Base-by-base conservation (phyloP, 2,113 vertebrate species). In the Zeus faber region DNA sequence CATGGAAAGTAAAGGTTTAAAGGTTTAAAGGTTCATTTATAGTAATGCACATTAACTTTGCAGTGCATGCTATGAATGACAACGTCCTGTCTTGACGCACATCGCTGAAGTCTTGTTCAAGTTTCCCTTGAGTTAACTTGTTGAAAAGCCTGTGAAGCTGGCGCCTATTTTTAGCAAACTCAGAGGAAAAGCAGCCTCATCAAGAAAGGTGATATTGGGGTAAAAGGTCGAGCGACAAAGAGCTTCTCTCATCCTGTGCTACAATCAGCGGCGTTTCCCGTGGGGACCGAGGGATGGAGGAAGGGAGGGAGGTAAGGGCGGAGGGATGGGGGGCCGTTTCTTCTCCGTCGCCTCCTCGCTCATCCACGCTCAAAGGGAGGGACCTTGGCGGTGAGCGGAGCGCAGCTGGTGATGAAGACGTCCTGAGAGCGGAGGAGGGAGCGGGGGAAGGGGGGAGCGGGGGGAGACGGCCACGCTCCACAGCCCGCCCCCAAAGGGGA, bases 401-500 rank as follows among this genome's bases (percentile, higher is more conserved):
- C 72, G 21, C 64, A 58, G 72, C 60, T 54, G 82, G 74, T 41
- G 73, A 84, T 80, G 75, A 81, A 80, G 76, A 76, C 83, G 64
- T 82, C 55, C 69, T 77, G 31, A 79, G 72, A 49, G 70, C 60
- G 67, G 50, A 45, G 66, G 37, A 60, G 31, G 63, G 58, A 46
- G 60, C 50, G 40, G 31, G 33, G 65, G 63, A 27, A 43, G 21
- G 43, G 7, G 13, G 2, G 61, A 58, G 71, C 37, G 24, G 70
- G 63, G 48, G 74, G 50, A 20, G 29, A 46, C 55, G 48, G 64
- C 67, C 50, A 16, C 45, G 65, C 78, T 76, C 81, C 67, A 79
- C 48, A 79, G 67, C 37, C 10, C 41, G 40, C 49, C 56, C 49
- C 67, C 41, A 71, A 75, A 56, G 61, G 56, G 61, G 47, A 75